Percentiles rank a stretch among this genome's conserved stretches.
phyloP scores from a whole-genome alignment of 2,888 invertebrate species.

The Dasypogon diadema region DNA sequence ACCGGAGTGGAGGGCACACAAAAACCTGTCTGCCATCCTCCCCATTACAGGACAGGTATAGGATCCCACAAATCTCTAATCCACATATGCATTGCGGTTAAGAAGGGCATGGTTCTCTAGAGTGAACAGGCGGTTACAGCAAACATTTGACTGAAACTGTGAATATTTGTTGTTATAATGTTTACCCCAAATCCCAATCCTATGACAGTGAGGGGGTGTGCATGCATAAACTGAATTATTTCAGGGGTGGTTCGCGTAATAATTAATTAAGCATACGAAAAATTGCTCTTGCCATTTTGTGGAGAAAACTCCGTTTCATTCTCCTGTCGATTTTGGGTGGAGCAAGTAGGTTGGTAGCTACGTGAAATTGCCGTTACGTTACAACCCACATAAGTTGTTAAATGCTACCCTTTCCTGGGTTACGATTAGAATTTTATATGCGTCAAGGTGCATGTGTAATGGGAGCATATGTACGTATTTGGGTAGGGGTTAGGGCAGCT shows the following conservation, averaged over 20 bases:
- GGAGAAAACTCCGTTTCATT: neutral
- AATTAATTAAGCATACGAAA: constrained; percentile 47
- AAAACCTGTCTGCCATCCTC: constrained; percentile 30
- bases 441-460: constrained; percentile 24
- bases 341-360: neutral
- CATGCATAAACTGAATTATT: constrained; percentile 41
- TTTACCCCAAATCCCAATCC: neutral
- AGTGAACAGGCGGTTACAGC: constrained; percentile 6
- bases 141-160: constrained; percentile 38
- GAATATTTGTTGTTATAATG: constrained; percentile 30
- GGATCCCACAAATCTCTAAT: constrained; percentile 28
- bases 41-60: neutral
- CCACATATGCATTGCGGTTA: constrained; percentile 21
- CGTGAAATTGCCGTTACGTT: neutral
- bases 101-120: no score
- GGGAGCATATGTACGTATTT: neutral
- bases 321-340: neutral
- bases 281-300: constrained; percentile 5
- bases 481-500: neutral
- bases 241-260: constrained; percentile 19
- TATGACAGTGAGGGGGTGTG: neutral
- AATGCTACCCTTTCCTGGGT: neutral
- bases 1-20: constrained; percentile 7
- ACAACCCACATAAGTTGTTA: neutral
- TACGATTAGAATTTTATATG: constrained; percentile 29